These are phyloP conservation scores for Nannospalax galili DNA, from an alignment of 2,113 vertebrate genomes.

Conservation along the genomic window DNA sequence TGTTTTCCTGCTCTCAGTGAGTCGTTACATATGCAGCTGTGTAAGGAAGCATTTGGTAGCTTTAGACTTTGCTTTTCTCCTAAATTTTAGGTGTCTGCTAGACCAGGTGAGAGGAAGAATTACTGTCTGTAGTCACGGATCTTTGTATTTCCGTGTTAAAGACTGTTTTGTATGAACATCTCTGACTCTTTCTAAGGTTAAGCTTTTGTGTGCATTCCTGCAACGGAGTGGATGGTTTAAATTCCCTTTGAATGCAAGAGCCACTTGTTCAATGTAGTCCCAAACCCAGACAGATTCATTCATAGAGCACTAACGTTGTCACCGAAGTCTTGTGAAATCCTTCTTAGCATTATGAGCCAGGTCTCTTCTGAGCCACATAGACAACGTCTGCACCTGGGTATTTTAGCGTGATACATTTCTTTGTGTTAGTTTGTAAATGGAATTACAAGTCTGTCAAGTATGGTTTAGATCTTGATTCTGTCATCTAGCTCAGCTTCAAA, in stretches of 20 bases:
- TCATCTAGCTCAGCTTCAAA: slow-evolving; percentile 12
- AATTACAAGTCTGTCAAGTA: slow-evolving; percentile 25
- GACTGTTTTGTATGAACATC: background rate
- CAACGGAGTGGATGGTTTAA: background rate
- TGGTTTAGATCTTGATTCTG: slow-evolving; percentile 40
- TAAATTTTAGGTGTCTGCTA: background rate
- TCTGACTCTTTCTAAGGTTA: background rate
- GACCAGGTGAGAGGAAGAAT: background rate
- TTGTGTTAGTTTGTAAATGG: background rate
- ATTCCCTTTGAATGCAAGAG: background rate
- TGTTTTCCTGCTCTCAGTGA: background rate
- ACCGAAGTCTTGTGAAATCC: rapidly evolving
- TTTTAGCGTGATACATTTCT: background rate
- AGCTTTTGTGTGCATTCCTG: background rate
- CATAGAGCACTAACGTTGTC: background rate
- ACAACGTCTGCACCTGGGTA: background rate
- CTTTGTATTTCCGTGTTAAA: background rate
- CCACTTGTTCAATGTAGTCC: background rate
- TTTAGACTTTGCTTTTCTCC: background rate
- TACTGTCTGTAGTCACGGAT: too few relatives aligned
- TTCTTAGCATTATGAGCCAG: background rate
- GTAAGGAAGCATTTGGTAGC: background rate
- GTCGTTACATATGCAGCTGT: rapidly evolving
- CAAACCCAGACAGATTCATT: background rate
- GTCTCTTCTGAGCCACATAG: background rate